phyloP scores from a whole-genome alignment of 2,888 invertebrate species.

The Corbicula japonica region DNA sequence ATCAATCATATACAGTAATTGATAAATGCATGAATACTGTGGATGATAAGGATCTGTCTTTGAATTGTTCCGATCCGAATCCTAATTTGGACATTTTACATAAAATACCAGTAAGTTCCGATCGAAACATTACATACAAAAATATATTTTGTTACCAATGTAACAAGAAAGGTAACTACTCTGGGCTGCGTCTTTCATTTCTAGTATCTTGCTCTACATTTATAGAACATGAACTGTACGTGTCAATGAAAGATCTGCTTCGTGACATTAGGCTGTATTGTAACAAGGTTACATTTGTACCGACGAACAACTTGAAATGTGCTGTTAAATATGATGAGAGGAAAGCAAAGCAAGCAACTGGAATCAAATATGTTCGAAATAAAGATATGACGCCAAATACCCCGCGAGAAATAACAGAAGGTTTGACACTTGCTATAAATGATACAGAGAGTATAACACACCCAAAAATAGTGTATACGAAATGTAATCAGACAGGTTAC shows the following conservation, averaged over 20 bases:
- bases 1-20: not conserved
- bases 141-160: slow-evolving; percentile 3
- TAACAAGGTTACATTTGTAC: not conserved
- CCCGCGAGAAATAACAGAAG: too few species aligned
- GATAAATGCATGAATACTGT: not conserved
- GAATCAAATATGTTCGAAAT: too few species aligned
- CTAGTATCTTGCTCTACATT: not conserved
- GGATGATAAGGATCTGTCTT: not conserved
- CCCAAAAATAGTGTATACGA: not conserved
- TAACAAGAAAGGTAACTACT: not conserved
- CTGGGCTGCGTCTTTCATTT: not conserved
- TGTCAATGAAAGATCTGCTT: not conserved
- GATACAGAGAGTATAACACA: too few species aligned
- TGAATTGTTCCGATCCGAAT: not conserved
- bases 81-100: not conserved
- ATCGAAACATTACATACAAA: not conserved
- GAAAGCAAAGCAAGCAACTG: too few species aligned
- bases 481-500: slow-evolving; percentile 34
- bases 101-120: not conserved
- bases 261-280: not conserved
- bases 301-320: not conserved
- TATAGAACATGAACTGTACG: slow-evolving; percentile 9
- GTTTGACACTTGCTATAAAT: too few species aligned
- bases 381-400: too few species aligned
- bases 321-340: not conserved